These are phyloP conservation scores for Muschampia plurimacula DNA, from an alignment of 2,888 invertebrate species.

Conservation along the genomic window DNA sequence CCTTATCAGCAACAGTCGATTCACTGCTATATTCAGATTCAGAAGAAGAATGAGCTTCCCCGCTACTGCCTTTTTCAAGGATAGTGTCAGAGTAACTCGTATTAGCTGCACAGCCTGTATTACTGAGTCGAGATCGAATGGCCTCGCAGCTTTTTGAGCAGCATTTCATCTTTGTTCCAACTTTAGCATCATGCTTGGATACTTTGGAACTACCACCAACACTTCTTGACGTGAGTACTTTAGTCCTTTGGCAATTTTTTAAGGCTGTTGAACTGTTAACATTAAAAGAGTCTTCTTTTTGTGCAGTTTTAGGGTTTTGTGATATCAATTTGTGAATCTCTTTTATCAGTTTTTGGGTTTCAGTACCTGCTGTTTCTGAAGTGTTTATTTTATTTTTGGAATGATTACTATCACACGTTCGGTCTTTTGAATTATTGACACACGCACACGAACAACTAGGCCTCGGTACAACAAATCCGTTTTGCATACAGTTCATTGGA, in stretches of 20 bases:
- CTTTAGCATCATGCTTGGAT: slow-evolving; percentile 65
- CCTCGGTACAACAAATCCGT: slow-evolving; percentile 61
- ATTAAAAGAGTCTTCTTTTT: slow-evolving; percentile 46
- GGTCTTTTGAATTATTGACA: slow-evolving; percentile 54
- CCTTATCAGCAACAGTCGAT: slow-evolving; percentile 52
- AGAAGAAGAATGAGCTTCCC: slow-evolving; percentile 56
- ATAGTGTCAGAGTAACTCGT: slow-evolving; percentile 70
- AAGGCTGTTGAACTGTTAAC: slow-evolving; percentile 7
- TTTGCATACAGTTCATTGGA: slow-evolving; percentile 69
- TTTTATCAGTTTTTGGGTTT: slow-evolving; percentile 74
- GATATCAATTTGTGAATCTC: slow-evolving; percentile 76
- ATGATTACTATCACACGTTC: slow-evolving; percentile 48
- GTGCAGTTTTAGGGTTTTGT: slow-evolving; percentile 55
- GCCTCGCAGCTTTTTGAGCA: slow-evolving; percentile 79
- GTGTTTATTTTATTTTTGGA: slow-evolving; percentile 51
- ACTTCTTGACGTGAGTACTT: slow-evolving; percentile 60
- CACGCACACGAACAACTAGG: slow-evolving; percentile 70
- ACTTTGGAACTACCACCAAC: slow-evolving; percentile 59
- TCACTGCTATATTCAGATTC: slow-evolving; percentile 60
- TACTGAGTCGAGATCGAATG: slow-evolving; percentile 60
- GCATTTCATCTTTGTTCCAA: slow-evolving; percentile 66
- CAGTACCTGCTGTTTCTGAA: slow-evolving; percentile 45
- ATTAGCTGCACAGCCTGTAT: slow-evolving; percentile 57
- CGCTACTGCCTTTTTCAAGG: slow-evolving; percentile 66
- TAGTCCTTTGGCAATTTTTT: slow-evolving; percentile 41